Conservation (phyloP, 2,113 vertebrate genomes). For the Rhizomys pruinosus region DNA sequence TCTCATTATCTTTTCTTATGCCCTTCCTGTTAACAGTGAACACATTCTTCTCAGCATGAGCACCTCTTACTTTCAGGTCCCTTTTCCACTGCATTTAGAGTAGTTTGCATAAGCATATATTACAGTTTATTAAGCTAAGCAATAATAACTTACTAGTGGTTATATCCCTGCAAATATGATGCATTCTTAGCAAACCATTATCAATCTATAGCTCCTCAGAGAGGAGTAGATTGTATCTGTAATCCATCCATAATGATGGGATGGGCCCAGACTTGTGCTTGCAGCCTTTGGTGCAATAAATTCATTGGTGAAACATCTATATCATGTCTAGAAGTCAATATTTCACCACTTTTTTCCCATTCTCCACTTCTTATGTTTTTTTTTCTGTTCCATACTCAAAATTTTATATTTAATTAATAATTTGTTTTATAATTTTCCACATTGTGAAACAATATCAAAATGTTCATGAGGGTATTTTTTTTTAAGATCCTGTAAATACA, state of each 20-base stretch:
- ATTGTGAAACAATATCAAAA: not conserved
- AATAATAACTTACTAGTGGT: too few species aligned
- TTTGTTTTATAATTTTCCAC: not conserved
- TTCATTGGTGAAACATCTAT: not conserved
- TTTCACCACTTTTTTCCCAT: not conserved
- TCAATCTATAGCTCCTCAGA: not conserved
- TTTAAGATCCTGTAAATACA: not conserved
- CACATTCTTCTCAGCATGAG: too few species aligned
- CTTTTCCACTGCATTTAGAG: too few species aligned
- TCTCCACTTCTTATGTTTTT: not conserved
- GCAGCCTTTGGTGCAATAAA: not conserved
- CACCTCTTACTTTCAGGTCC: too few species aligned
- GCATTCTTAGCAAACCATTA: too few species aligned
- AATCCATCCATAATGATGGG: not conserved
- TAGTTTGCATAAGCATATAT: not conserved
- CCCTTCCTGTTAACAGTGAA: rapidly evolving
- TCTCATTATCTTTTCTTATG: too few species aligned
- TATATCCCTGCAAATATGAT: too few species aligned
- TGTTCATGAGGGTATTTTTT: not conserved
- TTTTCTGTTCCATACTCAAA: too few species aligned
- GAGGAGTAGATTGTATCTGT: too few species aligned
- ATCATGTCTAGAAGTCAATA: not conserved
- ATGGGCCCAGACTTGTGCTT: not conserved
- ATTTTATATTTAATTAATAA: not conserved
- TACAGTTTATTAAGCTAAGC: too few species aligned